Evolutionary conservation across 2,797 vertebrate genomes (phyloP), one percentile per base, ranked within the genome.

Genomic region (Podarcis lilfordi): DNA sequence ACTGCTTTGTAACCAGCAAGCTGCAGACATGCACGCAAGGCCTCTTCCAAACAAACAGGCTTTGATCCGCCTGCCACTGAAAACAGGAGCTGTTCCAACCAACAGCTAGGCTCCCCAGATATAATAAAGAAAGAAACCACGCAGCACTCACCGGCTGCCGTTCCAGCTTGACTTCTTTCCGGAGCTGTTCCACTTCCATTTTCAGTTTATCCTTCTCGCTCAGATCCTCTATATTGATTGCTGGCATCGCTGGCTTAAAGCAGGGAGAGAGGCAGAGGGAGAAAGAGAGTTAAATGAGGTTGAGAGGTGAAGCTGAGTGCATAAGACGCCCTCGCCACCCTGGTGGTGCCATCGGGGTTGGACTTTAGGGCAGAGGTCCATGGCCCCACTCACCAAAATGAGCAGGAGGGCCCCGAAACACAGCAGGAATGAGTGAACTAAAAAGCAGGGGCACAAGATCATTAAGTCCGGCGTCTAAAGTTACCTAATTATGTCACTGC

Each of bases 121-220:
- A 55, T 55, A 55, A 55, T 55, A 64, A 32, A 29, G 1, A 2
- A 61, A 85, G 25, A 50, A 50, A 11, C 10, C 17, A 68, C 61
- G 17, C 80, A 64, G 4, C n/a, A 90, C 97, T 98, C 96, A 99
- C 98, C 98, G 98, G 93, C 95, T 97, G 97, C 92, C 98, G 97
- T 92, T 99, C 98, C 91, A 99, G 96, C 78, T 98, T 98, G 83
- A 98, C 96, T 95, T 99, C 98, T 95, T 92, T 95, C 95, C 98
- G 98, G 82, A 98, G 98, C 95, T 99, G 99, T 29, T 97, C 97
- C 86, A 99, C 97, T 97, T 98, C 98, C 98, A 99, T 99, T 92
- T 97, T 95, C 93, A 98, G 93, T 91, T 98, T 99, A 95, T 99
- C 99, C 94, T 98, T 98, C 92, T 99, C 98, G 0, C 98, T 98